Conservation (phyloP, 1,140 invertebrate species). For the Periplaneta americana region DNA sequence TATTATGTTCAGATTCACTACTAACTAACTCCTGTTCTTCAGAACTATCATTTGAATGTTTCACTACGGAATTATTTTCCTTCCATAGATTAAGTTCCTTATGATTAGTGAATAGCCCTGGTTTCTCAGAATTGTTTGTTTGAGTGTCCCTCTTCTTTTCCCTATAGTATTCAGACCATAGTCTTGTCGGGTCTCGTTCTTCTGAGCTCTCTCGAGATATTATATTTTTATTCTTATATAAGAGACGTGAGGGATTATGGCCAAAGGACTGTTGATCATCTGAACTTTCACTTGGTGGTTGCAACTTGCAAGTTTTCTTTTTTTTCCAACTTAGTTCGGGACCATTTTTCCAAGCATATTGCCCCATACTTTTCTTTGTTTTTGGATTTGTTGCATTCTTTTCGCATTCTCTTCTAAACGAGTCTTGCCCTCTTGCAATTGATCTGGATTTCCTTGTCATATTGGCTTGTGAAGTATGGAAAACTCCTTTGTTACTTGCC, state of each 20-base stretch:
- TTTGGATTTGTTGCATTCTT: not conserved
- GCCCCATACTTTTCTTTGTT: not conserved
- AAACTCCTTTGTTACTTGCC: not conserved
- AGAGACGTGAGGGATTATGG: not conserved
- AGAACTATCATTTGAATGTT: not conserved
- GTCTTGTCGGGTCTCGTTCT: not conserved
- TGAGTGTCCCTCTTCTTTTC: not conserved
- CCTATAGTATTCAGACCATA: not conserved
- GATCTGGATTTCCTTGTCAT: not conserved
- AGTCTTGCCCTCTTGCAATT: not conserved
- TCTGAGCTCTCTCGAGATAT: not conserved
- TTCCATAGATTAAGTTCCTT: not conserved
- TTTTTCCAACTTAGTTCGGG: not conserved
- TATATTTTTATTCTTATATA: not conserved
- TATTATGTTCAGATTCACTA: not conserved
- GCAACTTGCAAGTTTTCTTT: not conserved
- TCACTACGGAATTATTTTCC: not conserved
- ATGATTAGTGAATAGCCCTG: not conserved
- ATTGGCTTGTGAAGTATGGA: not conserved
- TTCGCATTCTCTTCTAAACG: not conserved
- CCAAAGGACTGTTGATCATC: not conserved
- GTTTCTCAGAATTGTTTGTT: not conserved
- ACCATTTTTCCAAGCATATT: not conserved
- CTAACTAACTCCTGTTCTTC: not conserved
- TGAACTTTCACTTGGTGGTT: not conserved